Evolutionary conservation across 2,113 vertebrate genomes (phyloP), one percentile per base, ranked within the genome.

Genomic region (Poicephalus gulielmi): DNA sequence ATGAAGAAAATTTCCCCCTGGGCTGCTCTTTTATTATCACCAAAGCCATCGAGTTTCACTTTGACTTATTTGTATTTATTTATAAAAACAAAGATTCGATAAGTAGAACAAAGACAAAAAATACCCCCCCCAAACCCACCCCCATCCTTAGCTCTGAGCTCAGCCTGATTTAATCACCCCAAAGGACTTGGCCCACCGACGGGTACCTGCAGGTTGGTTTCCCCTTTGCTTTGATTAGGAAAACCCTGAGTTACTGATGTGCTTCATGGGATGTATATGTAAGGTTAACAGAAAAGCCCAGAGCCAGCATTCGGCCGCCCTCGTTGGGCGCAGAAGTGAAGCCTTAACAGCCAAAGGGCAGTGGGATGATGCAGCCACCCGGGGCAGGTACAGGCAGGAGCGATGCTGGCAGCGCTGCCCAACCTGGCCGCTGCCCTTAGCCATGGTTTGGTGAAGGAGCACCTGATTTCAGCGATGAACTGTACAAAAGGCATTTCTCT

Each of bases 11-110:
- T 87, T 99, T 99, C 99, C 99, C 99, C 99, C 99, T 92, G 96
- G 97, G 98, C 98, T 98, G 98, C 98, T 98, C 98, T 98, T 99
- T 98, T 98, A 99, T 99, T 99, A 99, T 99, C 99, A 98, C 98
- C 99, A 98, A 99, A 99, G 99, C 98, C 98, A 99, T 99, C 99
- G 97, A 98, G 99, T 99, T 99, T 99, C 99, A 99, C 96, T 99
- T 98, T 99, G 99, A 99, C 98, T 99, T 98, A 98, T 99, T 98
- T 99, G 98, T 98, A 99, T 99, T 98, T 99, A 99, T 99, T 99
- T 99, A 99, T 99, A 99, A 98, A 99, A 99, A 99, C 99, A 99
- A 99, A 98, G 98, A 98, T 98, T 98, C 98, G 98, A 98, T 98
- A 98, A 98, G 98, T 98, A 98, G 96, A 98, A 96, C 97, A 59